Evolutionary conservation across 2,797 vertebrate species (phyloP).

Genomic region (Trematomus bernacchii): DNA sequence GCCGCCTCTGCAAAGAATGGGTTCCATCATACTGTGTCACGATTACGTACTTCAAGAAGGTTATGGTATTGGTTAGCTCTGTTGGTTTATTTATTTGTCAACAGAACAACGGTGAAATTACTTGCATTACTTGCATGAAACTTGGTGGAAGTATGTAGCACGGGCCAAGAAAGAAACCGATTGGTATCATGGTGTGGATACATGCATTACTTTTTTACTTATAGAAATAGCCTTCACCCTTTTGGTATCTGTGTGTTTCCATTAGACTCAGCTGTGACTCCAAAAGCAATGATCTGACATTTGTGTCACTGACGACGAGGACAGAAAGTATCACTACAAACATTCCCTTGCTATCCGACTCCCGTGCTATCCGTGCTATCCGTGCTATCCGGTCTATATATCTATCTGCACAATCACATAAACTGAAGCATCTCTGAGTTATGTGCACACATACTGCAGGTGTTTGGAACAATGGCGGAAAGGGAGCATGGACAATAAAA

Average conservation of each 20-base stretch:
- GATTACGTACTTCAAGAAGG: too few relatives aligned
- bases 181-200: too few relatives aligned
- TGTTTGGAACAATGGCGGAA: slow-evolving; percentile 33
- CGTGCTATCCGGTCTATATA: not conserved
- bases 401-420: slow-evolving; percentile 4
- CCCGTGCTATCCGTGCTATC: too few relatives aligned
- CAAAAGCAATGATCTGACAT: not conserved
- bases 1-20: not conserved
- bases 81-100: too few relatives aligned
- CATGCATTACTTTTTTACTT: too few relatives aligned
- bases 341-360: not conserved
- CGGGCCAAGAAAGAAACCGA: too few relatives aligned
- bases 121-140: too few relatives aligned
- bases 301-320: not conserved
- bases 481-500: slow-evolving; percentile 5
- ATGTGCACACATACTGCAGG: slow-evolving; percentile 25
- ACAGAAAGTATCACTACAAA: not conserved
- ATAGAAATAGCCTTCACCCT: too few relatives aligned
- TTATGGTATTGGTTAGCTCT: too few relatives aligned
- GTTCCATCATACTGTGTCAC: not conserved
- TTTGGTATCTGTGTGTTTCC: not conserved
- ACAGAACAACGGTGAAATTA: too few relatives aligned
- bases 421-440: slow-evolving; percentile 13
- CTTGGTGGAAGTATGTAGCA: too few relatives aligned
- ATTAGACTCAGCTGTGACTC: not conserved